phyloP scores from a whole-genome alignment of 1,140 invertebrate species.

The Lanistes nyassanus region DNA sequence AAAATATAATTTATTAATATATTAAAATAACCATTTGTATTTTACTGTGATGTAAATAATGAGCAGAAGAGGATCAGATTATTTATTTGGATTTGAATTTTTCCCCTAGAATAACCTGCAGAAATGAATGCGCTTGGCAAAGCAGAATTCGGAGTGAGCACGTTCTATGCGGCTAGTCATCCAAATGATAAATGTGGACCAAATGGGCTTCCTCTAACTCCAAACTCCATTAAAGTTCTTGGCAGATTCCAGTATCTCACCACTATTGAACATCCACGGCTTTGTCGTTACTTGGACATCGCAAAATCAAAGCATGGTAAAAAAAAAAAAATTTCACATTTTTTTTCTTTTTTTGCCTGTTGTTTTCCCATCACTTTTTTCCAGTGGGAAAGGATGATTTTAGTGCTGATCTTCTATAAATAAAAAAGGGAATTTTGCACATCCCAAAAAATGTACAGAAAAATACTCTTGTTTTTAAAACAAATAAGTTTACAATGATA shows the following conservation, averaged over 20 bases:
- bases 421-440: too few species aligned
- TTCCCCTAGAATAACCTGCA: neutral
- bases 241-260: slow-evolving; percentile 88
- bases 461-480: too few species aligned
- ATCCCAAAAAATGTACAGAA: too few species aligned
- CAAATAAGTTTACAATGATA: too few species aligned
- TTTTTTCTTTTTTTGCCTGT: too few species aligned
- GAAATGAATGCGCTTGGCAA: slow-evolving; percentile 58
- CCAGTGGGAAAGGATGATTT: too few species aligned
- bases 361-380: too few species aligned
- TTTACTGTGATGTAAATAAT: neutral
- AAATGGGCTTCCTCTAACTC: slow-evolving; percentile 94
- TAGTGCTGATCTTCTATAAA: too few species aligned
- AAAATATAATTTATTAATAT: neutral
- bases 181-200: slow-evolving; percentile 92
- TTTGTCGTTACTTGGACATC: slow-evolving; percentile 91
- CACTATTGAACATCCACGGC: slow-evolving; percentile 80
- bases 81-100: too few species aligned
- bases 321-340: too few species aligned
- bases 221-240: slow-evolving; percentile 94
- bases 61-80: neutral
- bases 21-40: neutral
- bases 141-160: slow-evolving; percentile 80
- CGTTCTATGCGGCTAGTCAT: slow-evolving; percentile 90
- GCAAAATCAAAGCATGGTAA: slow-evolving; percentile 94